These are phyloP conservation scores for Apomyelois bistriatella DNA, from an alignment of 2,888 invertebrate species.

Conservation along the genomic window DNA sequence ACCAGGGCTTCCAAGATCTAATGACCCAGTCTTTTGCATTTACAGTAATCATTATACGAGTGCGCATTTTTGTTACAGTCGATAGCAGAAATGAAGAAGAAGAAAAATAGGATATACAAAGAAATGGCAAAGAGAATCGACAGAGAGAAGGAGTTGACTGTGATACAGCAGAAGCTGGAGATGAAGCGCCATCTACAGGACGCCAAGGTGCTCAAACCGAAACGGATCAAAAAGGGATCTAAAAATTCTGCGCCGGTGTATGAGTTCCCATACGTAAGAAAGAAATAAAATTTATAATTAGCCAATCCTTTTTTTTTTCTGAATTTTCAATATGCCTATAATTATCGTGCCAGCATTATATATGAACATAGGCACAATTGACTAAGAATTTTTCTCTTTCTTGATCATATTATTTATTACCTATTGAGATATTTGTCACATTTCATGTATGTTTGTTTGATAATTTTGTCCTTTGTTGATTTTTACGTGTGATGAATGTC, in stretches of 20 bases:
- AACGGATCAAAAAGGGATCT: conserved; percentile 81
- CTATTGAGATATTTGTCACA: too few relatives aligned
- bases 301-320: not conserved
- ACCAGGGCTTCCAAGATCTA: too few relatives aligned
- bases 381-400: too few relatives aligned
- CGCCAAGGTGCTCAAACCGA: conserved; percentile 83
- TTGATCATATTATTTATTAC: too few relatives aligned
- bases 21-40: too few relatives aligned
- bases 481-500: too few relatives aligned
- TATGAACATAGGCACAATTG: too few relatives aligned
- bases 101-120: conserved; percentile 83
- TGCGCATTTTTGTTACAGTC: conserved; percentile 35
- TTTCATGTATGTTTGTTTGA: too few relatives aligned
- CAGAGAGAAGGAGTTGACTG: conserved; percentile 86
- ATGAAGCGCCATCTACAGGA: conserved; percentile 84
- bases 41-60: too few relatives aligned
- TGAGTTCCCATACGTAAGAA: conserved; percentile 89
- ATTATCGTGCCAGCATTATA: too few relatives aligned
- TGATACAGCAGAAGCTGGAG: conserved; percentile 90
- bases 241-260: conserved; percentile 86
- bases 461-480: too few relatives aligned
- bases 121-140: conserved; percentile 88
- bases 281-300: conserved; percentile 79
- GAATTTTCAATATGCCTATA: not conserved
- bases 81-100: conserved; percentile 74